Base-by-base conservation (phyloP, 2,888 invertebrate species). In the Frankliniella intonsa region DNA sequence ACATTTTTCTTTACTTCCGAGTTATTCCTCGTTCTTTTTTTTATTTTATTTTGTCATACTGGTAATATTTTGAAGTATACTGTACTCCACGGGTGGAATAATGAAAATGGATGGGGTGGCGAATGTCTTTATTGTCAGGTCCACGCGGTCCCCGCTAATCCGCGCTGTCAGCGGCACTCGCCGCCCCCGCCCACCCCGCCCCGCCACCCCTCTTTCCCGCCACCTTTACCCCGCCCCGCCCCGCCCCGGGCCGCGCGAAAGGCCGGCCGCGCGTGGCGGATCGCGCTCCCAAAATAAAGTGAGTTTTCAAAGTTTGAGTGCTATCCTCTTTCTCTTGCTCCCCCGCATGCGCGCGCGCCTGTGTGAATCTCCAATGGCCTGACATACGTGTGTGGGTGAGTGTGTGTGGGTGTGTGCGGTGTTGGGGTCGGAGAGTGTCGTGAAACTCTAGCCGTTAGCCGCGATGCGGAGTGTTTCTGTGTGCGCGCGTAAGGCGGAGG, bases 241-340 rank as follows among this genome's bases (percentile, higher is more conserved):
- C 25, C 25, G 0, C 10, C 25, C 11, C 69, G 69, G 8, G 11
- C 25, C 69, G 25, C 69, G 25, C 55, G 55, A 55, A 55, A 55
- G 55, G 55, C 17, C 55, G 55, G 19, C 55, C 55, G 38, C 69
- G 69, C 69, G 25, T 38, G 38, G 38, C 69, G 69, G 69, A 62
- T 62, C 62, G 69, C 55, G 17, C 25, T 76, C 22, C 69, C 25
- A 25, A 76, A 76, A 76, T 76, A 76, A 76, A 76, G 69, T 76
- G 69, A 76, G 69, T 76, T 76, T 76, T 76, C 69, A 25, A 76
- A 76, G 69, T 76, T 76, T 76, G 69, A 76, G 69, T 76, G 69
- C 69, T 76, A 11, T 22, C 69, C 69, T 22, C 69, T 22, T 25
- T 22, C 55, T 55, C 55, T 55, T 17, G 2, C 55, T 55, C 55